A percentile compares a stretch with the other conserved stretches of the same genome.
These are phyloP conservation scores for Philereme transversata DNA, from an alignment of 2,888 invertebrate species.

Conservation along the genomic window DNA sequence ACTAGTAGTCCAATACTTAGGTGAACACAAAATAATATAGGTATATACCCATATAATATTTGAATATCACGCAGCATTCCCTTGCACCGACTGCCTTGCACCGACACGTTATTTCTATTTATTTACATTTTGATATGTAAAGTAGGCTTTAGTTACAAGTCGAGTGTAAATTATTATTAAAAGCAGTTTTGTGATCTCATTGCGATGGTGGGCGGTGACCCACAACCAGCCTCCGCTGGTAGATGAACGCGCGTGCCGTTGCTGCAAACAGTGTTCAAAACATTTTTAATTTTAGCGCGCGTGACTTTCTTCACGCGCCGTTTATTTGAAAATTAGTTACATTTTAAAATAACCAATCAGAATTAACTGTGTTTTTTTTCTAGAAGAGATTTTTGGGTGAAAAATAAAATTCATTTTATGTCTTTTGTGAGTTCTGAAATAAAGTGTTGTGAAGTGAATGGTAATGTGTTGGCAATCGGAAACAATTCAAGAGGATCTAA, in stretches of 20 bases:
- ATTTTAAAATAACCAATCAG: neutral
- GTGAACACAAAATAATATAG: no score
- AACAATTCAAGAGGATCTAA: conserved; percentile 41
- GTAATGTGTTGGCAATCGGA: conserved; percentile 56
- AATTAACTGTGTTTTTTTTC: neutral
- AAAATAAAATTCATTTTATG: neutral
- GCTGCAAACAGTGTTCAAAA: conserved; percentile 40
- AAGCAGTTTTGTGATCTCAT: conserved; percentile 77
- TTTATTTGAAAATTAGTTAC: conserved; percentile 19
- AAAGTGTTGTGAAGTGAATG: conserved; percentile 22
- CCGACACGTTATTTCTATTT: conserved; percentile 36
- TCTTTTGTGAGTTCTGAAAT: neutral
- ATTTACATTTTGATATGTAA: conserved; percentile 44
- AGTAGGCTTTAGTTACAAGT: conserved; percentile 56
- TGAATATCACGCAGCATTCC: neutral
- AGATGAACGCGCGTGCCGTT: conserved; percentile 58
- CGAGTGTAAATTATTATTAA: conserved; percentile 66
- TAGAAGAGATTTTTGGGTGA: neutral
- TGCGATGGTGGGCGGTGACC: conserved; percentile 74
- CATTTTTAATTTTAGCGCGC: conserved; percentile 33
- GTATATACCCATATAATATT: no score
- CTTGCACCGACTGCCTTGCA: conserved; percentile 6
- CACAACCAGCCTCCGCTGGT: conserved; percentile 60
- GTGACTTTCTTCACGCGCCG: conserved; percentile 28
- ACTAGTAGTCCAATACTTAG: no score